Evolutionary conservation across 1,140 invertebrate genomes (phyloP).

Genomic region (Drosophila ogumai): DNA sequence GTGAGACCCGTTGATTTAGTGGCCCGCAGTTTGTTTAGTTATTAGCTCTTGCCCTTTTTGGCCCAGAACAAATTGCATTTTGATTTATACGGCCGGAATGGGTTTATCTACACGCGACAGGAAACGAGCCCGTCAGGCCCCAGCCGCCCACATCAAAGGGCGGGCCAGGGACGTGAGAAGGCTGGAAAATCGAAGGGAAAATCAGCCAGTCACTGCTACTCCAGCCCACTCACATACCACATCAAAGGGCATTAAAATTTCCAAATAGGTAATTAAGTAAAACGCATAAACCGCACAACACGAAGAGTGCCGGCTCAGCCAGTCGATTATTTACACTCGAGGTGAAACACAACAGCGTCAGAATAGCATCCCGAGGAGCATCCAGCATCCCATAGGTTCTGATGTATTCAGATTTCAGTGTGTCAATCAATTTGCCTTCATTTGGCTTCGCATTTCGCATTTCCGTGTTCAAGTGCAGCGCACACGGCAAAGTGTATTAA

Average conservation of each 20-base stretch:
- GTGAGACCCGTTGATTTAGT: slow-evolving; percentile 76
- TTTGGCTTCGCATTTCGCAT: slow-evolving; percentile 34
- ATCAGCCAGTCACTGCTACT: slow-evolving; percentile 6
- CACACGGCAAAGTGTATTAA: slow-evolving; percentile 74
- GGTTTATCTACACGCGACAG: slow-evolving; percentile 72
- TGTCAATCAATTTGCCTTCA: slow-evolving; percentile 63
- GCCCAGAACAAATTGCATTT: slow-evolving; percentile 81
- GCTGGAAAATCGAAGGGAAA: slow-evolving; percentile 29
- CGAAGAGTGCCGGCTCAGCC: slow-evolving; percentile 29
- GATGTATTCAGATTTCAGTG: slow-evolving; percentile 43
- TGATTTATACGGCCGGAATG: slow-evolving; percentile 74
- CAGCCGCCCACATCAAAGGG: slow-evolving; percentile 67
- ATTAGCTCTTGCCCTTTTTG: slow-evolving; percentile 81
- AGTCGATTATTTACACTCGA: slow-evolving; percentile 76
- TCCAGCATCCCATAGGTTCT: neutral
- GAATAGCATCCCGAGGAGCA: neutral
- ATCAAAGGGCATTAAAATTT: slow-evolving; percentile 80
- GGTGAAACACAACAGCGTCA: neutral
- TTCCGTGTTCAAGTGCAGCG: slow-evolving; percentile 51
- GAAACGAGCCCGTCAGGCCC: slow-evolving; percentile 61
- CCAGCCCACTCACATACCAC: slow-evolving; percentile 36
- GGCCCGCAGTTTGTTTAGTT: slow-evolving; percentile 81
- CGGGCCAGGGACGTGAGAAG: slow-evolving; percentile 7
- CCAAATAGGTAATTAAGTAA: slow-evolving; percentile 82
- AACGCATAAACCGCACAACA: slow-evolving; percentile 77